Conservation (phyloP, 2,888 invertebrate species). For the Eueremaeus valkanovi region DNA sequence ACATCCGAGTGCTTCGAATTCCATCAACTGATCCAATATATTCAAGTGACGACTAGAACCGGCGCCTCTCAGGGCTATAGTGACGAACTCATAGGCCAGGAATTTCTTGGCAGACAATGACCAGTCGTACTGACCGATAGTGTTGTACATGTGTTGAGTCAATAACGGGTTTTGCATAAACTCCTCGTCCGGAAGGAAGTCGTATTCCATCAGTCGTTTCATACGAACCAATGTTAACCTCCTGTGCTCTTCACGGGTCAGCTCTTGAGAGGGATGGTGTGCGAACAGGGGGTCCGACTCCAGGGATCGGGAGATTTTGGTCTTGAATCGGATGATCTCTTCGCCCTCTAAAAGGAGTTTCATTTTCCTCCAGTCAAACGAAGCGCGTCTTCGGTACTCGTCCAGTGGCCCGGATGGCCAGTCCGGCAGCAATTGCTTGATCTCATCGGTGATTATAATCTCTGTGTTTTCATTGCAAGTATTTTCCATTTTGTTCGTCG, state of each 20-base stretch:
- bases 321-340: conserved; percentile 50
- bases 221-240: conserved; percentile 51
- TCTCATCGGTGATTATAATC: conserved; percentile 24
- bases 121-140: conserved; percentile 54
- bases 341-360: conserved; percentile 54
- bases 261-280: conserved; percentile 59
- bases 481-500: not conserved
- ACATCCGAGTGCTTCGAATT: conserved; percentile 62
- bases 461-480: not conserved
- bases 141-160: conserved; percentile 50
- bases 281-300: conserved; percentile 75
- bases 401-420: conserved; percentile 53
- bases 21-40: conserved; percentile 40
- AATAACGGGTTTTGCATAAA: conserved; percentile 52
- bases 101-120: conserved; percentile 51
- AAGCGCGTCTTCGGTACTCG: conserved; percentile 52
- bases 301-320: conserved; percentile 68
- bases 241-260: conserved; percentile 65
- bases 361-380: conserved; percentile 55
- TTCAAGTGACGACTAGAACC: conserved; percentile 38
- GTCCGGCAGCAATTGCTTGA: conserved; percentile 45
- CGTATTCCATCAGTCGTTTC: conserved; percentile 63
- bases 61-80: conserved; percentile 33
- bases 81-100: conserved; percentile 50
- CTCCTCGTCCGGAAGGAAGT: conserved; percentile 61